These are phyloP conservation scores for Drymonia ruficornis DNA, from an alignment of 2,888 invertebrate genomes.

Conservation along the genomic window DNA sequence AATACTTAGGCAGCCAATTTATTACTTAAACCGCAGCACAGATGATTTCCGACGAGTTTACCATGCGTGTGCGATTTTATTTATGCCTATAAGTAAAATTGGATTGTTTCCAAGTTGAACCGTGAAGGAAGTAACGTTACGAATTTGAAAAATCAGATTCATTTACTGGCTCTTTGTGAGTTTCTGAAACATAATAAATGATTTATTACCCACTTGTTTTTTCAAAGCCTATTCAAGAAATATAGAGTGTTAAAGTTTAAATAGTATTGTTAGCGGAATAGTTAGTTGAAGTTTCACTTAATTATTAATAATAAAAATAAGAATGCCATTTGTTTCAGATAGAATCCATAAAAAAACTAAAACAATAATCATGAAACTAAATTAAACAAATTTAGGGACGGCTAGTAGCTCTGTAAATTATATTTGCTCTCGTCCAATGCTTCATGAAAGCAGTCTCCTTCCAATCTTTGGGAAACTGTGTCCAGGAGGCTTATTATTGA, in stretches of 20 bases:
- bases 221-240: too few species aligned
- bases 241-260: neutral
- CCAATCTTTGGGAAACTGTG: too few species aligned
- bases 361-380: neutral
- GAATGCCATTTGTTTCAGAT: too few species aligned
- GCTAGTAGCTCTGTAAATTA: too few species aligned
- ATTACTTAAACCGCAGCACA: conserved; percentile 2
- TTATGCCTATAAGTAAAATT: conserved; percentile 37
- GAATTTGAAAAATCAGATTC: conserved; percentile 45
- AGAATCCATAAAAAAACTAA: too few species aligned
- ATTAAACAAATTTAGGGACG: neutral
- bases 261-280: neutral
- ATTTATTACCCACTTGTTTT: too few species aligned
- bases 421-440: neutral
- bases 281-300: too few species aligned
- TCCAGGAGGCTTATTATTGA: too few species aligned
- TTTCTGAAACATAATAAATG: conserved; percentile 17
- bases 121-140: conserved; percentile 37
- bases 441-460: neutral
- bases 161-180: conserved; percentile 33
- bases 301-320: too few species aligned
- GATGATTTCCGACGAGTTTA: conserved; percentile 1
- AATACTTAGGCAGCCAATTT: neutral
- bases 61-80: conserved; percentile 19
- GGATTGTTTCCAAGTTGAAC: conserved; percentile 42